Conservation (phyloP, 2,888 invertebrate genomes). For the Silvanus unidentatus region DNA sequence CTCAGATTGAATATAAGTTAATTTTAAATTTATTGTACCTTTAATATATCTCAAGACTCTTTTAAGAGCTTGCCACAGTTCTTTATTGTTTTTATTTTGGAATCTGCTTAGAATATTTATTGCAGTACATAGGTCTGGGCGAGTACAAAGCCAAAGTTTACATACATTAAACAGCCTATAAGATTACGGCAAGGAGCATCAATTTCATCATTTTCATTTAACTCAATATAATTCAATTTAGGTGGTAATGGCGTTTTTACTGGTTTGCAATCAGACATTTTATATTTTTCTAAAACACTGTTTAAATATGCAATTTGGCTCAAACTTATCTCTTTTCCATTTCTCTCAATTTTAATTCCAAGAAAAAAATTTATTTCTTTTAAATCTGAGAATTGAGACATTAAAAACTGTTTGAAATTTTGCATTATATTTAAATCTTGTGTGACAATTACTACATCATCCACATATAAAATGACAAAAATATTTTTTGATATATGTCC, state of each 20-base stretch:
- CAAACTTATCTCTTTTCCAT: constrained; percentile 3
- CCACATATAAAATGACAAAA: constrained; percentile 20
- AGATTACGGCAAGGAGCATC: no score
- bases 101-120: constrained; percentile 14
- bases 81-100: constrained; percentile 11
- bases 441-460: constrained; percentile 17
- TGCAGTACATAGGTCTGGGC: constrained; percentile 13
- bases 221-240: constrained; percentile 19
- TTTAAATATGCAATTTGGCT: constrained; percentile 13
- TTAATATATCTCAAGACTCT: constrained; percentile 21
- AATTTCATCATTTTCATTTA: constrained; percentile 21
- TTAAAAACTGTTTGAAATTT: constrained; percentile 22
- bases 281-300: constrained; percentile 20
- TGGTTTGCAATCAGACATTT: constrained; percentile 2
- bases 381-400: constrained; percentile 2
- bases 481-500: constrained; percentile 15
- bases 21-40: no score
- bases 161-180: constrained; percentile 18
- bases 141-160: constrained; percentile 12
- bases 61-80: constrained; percentile 16
- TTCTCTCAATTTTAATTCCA: constrained; percentile 14
- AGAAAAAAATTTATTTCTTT: constrained; percentile 3
- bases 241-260: constrained; percentile 18
- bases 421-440: constrained; percentile 10
- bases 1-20: no score